These are phyloP conservation scores for Chaunax sp. DNA, from an alignment of 2,797 vertebrate genomes.

Conservation along the genomic window DNA sequence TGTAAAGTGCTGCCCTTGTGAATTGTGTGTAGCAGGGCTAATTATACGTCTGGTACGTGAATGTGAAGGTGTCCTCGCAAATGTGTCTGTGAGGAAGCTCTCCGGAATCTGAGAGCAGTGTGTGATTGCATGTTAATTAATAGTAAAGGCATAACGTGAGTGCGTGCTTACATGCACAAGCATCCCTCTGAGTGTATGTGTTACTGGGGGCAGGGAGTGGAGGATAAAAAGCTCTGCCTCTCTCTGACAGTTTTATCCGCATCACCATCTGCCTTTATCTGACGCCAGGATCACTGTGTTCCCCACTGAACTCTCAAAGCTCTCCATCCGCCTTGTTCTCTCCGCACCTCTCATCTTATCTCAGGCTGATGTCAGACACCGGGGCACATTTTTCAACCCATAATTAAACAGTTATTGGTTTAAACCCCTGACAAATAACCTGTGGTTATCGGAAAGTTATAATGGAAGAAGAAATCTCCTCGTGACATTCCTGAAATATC, in stretches of 20 bases:
- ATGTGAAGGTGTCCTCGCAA: constrained; percentile 51
- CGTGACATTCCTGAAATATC: too few relatives aligned
- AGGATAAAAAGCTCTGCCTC: constrained; percentile 69
- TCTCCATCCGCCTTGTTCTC: constrained; percentile 43
- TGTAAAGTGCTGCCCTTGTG: constrained; percentile 7
- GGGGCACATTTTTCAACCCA: constrained; percentile 58
- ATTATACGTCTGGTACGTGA: constrained; percentile 32
- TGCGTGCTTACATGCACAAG: constrained; percentile 1
- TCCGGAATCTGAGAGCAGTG: constrained; percentile 26
- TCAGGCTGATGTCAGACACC: constrained; percentile 39
- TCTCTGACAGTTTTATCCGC: constrained; percentile 74
- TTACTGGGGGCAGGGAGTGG: constrained; percentile 30
- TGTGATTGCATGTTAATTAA: constrained; percentile 49
- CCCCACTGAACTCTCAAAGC: constrained; percentile 50
- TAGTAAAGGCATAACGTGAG: background rate
- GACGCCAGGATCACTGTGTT: constrained; percentile 66
- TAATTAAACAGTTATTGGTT: constrained; percentile 60
- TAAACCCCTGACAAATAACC: constrained; percentile 49
- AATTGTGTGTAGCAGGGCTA: constrained; percentile 3
- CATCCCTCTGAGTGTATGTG: constrained; percentile 15
- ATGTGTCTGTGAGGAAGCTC: constrained; percentile 9
- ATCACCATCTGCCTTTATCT: constrained; percentile 76
- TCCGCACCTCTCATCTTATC: constrained; percentile 51
- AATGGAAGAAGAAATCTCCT: background rate
- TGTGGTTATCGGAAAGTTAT: constrained; percentile 17